phyloP scores from a whole-genome alignment of 2,797 vertebrate species.

The Pseudocheirus occidentalis region DNA sequence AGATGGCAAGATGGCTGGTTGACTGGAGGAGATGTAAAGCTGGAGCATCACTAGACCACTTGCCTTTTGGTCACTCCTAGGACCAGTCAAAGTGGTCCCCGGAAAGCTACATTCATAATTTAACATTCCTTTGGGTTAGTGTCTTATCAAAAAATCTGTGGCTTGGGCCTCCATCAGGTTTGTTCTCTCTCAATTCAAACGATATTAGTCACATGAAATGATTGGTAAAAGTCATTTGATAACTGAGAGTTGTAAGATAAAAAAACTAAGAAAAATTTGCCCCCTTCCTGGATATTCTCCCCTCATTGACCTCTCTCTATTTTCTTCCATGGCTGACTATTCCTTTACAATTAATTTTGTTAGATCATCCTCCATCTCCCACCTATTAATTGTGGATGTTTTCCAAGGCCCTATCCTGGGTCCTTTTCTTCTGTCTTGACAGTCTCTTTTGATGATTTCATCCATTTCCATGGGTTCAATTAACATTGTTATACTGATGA shows the following conservation, averaged over 20 bases:
- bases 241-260: not conserved
- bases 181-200: not conserved
- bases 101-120: not conserved
- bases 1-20: not conserved
- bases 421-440: not conserved
- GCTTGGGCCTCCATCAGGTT: not conserved
- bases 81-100: not conserved
- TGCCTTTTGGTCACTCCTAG: not conserved
- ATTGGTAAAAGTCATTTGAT: not conserved
- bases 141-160: not conserved
- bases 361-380: not conserved
- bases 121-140: not conserved
- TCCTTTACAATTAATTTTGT: not conserved
- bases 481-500: not conserved
- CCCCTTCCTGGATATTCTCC: not conserved
- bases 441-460: not conserved
- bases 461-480: not conserved
- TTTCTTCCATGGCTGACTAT: not conserved
- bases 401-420: not conserved
- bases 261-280: not conserved
- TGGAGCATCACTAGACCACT: not conserved
- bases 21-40: not conserved
- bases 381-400: not conserved
- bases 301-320: not conserved
- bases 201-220: not conserved